Evolutionary conservation across 2,888 invertebrate genomes (phyloP).

Genomic region (Allygus modestus): DNA sequence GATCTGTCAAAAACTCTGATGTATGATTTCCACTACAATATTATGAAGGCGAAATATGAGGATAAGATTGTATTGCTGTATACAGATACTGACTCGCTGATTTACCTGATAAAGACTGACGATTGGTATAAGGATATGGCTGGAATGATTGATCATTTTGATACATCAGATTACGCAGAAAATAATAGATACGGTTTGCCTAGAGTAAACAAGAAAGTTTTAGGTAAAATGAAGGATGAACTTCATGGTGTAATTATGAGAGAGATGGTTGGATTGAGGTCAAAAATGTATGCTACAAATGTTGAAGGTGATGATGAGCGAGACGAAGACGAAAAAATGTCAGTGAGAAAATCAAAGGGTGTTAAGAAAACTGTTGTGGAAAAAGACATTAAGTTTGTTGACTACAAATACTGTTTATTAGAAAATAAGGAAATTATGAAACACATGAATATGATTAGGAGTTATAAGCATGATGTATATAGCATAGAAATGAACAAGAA

Average conservation of each 20-base stretch:
- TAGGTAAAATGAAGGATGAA: constrained; percentile 63
- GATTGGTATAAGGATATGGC: constrained; percentile 50
- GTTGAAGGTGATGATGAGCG: neutral
- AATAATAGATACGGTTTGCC: constrained; percentile 29
- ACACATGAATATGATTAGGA: constrained; percentile 5
- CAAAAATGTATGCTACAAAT: constrained; percentile 43
- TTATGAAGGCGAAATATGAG: constrained; percentile 21
- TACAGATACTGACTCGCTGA: constrained; percentile 42
- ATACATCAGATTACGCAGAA: constrained; percentile 49
- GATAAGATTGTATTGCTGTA: neutral
- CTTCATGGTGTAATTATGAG: constrained; percentile 46
- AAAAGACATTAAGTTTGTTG: no score
- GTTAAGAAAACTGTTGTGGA: no score
- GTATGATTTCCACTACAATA: constrained; percentile 60
- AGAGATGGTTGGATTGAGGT: constrained; percentile 1
- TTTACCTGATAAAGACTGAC: constrained; percentile 50
- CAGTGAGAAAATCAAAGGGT: constrained; percentile 9
- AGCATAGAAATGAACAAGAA: no score
- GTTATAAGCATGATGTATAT: constrained; percentile 31
- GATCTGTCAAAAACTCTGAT: constrained; percentile 58
- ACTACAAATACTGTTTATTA: constrained; percentile 7
- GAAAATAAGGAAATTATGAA: neutral
- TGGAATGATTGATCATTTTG: constrained; percentile 46
- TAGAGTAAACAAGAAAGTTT: constrained; percentile 53
- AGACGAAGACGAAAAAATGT: neutral